A percentile compares a stretch with the other conserved stretches of the same genome.
These are phyloP conservation scores for Whitmania pigra DNA, from an alignment of 1,140 invertebrate species.

Conservation along the genomic window DNA sequence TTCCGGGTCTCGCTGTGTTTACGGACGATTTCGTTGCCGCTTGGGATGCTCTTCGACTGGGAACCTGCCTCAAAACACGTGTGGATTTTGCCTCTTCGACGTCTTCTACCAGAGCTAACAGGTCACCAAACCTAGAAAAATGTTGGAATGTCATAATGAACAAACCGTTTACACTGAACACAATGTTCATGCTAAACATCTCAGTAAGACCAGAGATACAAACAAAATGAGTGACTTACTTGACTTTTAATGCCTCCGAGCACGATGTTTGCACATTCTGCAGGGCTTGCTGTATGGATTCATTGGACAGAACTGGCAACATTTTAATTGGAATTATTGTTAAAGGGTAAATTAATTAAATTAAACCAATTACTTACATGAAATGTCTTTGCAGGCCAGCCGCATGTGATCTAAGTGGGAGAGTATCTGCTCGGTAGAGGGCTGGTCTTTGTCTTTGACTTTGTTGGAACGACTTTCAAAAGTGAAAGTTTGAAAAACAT, in stretches of 20 bases:
- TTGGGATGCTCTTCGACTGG: conserved; percentile 22
- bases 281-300: conserved; percentile 76
- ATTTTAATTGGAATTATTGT: neutral
- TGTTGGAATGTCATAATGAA: conserved; percentile 11
- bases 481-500: conserved; percentile 1
- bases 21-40: conserved; percentile 11
- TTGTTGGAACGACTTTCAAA: conserved; percentile 7
- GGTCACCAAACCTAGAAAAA: conserved; percentile 58
- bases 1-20: conserved; percentile 3
- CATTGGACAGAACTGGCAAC: conserved; percentile 46
- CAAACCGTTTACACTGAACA: neutral
- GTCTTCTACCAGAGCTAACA: conserved; percentile 73
- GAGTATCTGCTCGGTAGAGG: conserved; percentile 66
- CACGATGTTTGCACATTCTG: conserved; percentile 49
- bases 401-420: conserved; percentile 80
- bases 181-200: no score
- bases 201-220: neutral
- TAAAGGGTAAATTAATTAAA: conserved; percentile 7
- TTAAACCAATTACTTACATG: conserved; percentile 36
- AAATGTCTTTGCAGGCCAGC: conserved; percentile 48
- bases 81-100: conserved; percentile 56
- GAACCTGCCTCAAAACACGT: conserved; percentile 43
- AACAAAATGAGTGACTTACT: conserved; percentile 39
- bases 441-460: conserved; percentile 43
- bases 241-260: conserved; percentile 69